Percentiles rank a stretch among this genome's conserved stretches.
Evolutionary conservation across 1,140 invertebrate genomes (phyloP).

Genomic region (Bombus superbus): DNA sequence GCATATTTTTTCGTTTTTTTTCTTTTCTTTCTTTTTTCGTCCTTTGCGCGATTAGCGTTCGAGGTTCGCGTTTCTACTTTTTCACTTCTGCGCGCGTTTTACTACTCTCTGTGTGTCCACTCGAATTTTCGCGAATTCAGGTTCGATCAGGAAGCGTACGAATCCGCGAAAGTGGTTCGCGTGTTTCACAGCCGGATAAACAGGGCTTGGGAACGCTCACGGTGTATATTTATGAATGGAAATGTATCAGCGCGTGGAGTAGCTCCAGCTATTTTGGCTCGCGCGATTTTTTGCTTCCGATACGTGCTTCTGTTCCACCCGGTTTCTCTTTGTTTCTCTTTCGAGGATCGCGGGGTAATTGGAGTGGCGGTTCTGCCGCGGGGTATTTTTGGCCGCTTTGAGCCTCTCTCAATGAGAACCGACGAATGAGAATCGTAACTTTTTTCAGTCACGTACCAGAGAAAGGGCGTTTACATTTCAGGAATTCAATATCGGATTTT

Average conservation of each 20-base stretch:
- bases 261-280: constrained; percentile 19
- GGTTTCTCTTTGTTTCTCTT: constrained; percentile 24
- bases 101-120: neutral
- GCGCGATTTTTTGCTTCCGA: constrained; percentile 13
- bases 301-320: neutral
- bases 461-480: neutral
- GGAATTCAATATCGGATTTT: neutral
- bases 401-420: neutral
- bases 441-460: neutral
- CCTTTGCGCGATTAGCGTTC: constrained; percentile 15
- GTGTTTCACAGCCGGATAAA: constrained; percentile 43
- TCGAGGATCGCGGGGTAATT: constrained; percentile 14
- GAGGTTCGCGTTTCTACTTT: constrained; percentile 29
- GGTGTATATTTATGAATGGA: constrained; percentile 64
- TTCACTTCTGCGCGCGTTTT: neutral
- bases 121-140: constrained; percentile 37
- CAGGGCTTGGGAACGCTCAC: constrained; percentile 22
- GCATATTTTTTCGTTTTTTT: neutral
- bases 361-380: constrained; percentile 9
- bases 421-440: neutral
- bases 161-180: constrained; percentile 54
- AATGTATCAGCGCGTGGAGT: constrained; percentile 42
- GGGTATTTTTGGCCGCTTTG: constrained; percentile 3
- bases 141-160: constrained; percentile 14
- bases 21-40: neutral